phyloP scores from a whole-genome alignment of 2,888 invertebrate species.

The Parnassius apollo region DNA sequence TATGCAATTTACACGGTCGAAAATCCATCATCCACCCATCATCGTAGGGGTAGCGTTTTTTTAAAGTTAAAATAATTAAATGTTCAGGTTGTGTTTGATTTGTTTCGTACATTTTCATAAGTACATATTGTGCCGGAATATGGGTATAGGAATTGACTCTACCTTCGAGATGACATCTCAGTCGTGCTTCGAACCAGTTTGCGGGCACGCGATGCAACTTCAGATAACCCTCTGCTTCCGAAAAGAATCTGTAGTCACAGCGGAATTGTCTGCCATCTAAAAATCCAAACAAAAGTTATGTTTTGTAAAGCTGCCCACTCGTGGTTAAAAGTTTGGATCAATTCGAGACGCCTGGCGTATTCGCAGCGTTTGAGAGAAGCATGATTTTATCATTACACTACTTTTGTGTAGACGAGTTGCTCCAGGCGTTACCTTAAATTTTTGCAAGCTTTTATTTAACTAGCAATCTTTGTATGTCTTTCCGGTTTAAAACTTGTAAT shows the following conservation, averaged over 20 bases:
- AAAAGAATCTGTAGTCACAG: constrained; percentile 38
- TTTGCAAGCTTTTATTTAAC: too few relatives aligned
- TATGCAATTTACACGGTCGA: too few relatives aligned
- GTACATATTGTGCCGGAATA: too few relatives aligned
- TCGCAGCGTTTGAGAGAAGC: neutral
- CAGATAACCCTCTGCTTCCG: constrained; percentile 38
- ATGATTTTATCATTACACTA: neutral
- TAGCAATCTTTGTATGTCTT: too few relatives aligned
- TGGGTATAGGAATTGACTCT: neutral
- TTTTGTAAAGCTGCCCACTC: neutral
- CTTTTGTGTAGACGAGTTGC: neutral
- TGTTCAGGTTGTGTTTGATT: too few relatives aligned
- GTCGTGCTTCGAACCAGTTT: constrained; percentile 44
- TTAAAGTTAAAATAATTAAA: too few relatives aligned
- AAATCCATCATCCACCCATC: too few relatives aligned
- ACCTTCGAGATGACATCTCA: constrained; percentile 50
- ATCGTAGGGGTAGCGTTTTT: too few relatives aligned
- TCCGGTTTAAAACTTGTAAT: too few relatives aligned
- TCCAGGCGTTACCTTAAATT: too few relatives aligned
- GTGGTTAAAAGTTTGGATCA: neutral
- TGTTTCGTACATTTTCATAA: neutral
- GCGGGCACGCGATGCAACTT: constrained; percentile 44
- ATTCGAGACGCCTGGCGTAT: neutral
- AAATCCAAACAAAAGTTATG: constrained; percentile 3
- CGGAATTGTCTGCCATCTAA: constrained; percentile 37